Evolutionary conservation across 2,113 vertebrate species (phyloP).

Genomic region (Dromiciops gliroides): DNA sequence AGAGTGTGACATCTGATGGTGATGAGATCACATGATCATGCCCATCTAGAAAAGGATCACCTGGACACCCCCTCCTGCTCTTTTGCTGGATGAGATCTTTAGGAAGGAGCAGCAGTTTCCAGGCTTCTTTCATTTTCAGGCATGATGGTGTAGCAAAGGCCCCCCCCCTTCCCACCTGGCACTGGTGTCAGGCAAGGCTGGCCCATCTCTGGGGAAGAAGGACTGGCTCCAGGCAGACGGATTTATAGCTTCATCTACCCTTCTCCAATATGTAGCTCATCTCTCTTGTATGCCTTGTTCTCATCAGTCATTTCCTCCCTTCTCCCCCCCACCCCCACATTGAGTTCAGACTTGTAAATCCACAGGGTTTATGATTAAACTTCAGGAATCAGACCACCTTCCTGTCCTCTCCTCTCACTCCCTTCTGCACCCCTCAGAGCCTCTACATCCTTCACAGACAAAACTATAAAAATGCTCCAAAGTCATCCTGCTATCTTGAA

Average conservation of each 20-base stretch:
- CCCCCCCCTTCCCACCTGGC: background rate
- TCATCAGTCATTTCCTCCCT: slow-evolving; percentile 6
- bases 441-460: background rate
- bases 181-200: background rate
- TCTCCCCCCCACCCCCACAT: background rate
- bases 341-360: slow-evolving; percentile 37
- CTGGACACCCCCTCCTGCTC: background rate
- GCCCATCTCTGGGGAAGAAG: background rate
- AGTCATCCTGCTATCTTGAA: background rate
- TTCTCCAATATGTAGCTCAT: background rate
- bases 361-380: slow-evolving; percentile 36
- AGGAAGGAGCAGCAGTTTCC: background rate
- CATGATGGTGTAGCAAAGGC: background rate
- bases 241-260: slow-evolving; percentile 34
- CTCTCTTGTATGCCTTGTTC: background rate
- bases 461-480: background rate
- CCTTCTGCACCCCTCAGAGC: background rate
- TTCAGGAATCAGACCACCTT: background rate
- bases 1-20: background rate
- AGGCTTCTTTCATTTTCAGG: background rate
- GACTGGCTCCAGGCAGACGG: background rate
- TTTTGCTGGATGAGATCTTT: background rate
- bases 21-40: background rate
- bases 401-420: background rate
- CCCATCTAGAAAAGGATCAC: background rate